phyloP scores from a whole-genome alignment of 1,140 invertebrate genomes.

The Hyposmocoma kahamanoa region DNA sequence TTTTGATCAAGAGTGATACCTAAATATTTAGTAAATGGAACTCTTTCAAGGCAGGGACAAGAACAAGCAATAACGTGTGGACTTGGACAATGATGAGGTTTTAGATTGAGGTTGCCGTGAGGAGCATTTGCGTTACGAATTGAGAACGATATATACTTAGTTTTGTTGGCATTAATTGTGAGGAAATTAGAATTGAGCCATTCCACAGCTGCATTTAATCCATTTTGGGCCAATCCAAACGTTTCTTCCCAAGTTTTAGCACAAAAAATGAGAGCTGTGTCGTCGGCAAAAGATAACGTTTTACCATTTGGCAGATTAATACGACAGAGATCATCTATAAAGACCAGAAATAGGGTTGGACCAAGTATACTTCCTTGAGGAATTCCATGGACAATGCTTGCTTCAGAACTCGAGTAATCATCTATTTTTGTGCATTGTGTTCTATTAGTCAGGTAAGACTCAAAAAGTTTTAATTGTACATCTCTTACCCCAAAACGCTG shows the following conservation, averaged over 20 bases:
- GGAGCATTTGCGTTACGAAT: too few species aligned
- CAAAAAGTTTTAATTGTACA: background rate
- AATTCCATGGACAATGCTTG: background rate
- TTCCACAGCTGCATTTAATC: background rate
- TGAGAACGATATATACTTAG: conserved; percentile 5
- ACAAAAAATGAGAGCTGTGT: background rate
- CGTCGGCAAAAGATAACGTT: conserved; percentile 2
- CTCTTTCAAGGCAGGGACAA: too few species aligned
- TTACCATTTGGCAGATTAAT: background rate
- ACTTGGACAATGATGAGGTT: too few species aligned
- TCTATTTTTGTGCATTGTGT: background rate
- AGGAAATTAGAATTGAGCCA: background rate
- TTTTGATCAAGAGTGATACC: too few species aligned
- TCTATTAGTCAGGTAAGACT: background rate
- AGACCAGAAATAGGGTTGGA: conserved; percentile 1
- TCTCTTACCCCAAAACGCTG: conserved; percentile 1
- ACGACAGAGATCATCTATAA: background rate
- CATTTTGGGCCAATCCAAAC: background rate
- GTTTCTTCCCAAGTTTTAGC: background rate
- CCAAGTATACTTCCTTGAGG: background rate
- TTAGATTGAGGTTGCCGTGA: too few species aligned
- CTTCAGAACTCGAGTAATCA: background rate
- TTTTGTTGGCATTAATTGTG: conserved; percentile 1
- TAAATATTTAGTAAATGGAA: too few species aligned
- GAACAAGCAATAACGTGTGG: too few species aligned